These are phyloP conservation scores for Tragopan temminckii DNA, from an alignment of 2,797 vertebrate species.

Conservation along the genomic window DNA sequence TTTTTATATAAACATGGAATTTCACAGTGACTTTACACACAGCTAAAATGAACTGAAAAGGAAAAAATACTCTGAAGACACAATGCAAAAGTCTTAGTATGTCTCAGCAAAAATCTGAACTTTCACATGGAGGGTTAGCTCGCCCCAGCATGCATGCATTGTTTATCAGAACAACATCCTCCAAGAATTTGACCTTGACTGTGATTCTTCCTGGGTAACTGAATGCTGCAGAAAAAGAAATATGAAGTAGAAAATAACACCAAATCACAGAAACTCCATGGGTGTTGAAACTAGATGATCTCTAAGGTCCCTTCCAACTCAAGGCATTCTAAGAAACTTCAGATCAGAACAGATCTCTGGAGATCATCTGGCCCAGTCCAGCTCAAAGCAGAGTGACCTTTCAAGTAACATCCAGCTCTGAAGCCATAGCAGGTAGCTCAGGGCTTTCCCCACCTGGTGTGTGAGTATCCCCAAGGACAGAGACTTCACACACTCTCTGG, in stretches of 20 bases:
- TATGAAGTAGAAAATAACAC: background rate
- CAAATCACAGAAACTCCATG: background rate
- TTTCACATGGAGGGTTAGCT: background rate
- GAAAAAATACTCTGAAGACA: conserved; percentile 22
- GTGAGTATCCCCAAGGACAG: background rate
- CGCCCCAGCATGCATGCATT: background rate
- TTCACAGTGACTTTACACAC: background rate
- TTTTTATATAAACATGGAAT: background rate
- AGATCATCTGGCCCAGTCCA: background rate
- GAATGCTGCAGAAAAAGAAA: conserved; percentile 29
- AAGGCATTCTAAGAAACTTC: background rate
- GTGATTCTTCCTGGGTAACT: background rate
- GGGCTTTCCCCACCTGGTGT: background rate
- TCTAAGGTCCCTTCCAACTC: background rate
- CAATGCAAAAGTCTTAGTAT: background rate
- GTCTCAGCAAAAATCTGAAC: background rate
- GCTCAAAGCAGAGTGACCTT: background rate
- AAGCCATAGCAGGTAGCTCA: background rate
- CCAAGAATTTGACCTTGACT: conserved; percentile 55
- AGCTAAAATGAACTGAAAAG: background rate
- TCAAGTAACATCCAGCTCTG: background rate
- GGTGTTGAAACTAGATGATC: background rate
- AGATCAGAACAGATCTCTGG: background rate
- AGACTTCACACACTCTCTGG: background rate
- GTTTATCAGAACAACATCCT: conserved; percentile 23